These are phyloP conservation scores for Epizoanthus rinbou DNA, from an alignment of 92 coral and sea anemone species.

Conservation along the genomic window DNA sequence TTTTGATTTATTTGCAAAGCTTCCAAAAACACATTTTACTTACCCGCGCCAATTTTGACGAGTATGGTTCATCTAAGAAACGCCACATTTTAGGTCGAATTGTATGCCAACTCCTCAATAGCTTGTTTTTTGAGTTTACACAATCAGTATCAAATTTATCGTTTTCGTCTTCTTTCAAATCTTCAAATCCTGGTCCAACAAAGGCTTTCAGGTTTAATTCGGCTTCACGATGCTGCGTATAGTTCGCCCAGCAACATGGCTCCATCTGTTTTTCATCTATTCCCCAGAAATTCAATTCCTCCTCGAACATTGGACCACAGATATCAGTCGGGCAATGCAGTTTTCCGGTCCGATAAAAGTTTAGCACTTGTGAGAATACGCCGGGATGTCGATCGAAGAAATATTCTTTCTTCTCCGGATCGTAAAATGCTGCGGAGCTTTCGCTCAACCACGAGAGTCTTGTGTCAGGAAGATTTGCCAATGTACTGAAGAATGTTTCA, in stretches of 20 bases:
- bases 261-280: constrained; percentile 94
- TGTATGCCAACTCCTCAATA: constrained; percentile 59
- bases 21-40: constrained; percentile 3
- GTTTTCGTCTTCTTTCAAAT: constrained; percentile 50
- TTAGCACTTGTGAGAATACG: constrained; percentile 80
- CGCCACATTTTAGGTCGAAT: constrained; percentile 81
- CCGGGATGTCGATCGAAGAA: constrained; percentile 90
- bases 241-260: constrained; percentile 91
- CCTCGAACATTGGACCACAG: constrained; percentile 93
- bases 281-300: constrained; percentile 88
- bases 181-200: constrained; percentile 89
- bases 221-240: constrained; percentile 86
- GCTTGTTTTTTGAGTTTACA: constrained; percentile 52
- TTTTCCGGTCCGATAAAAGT: constrained; percentile 87
- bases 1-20: neutral
- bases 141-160: constrained; percentile 47
- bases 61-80: constrained; percentile 80
- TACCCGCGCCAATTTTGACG: constrained; percentile 83
- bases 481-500: constrained; percentile 75
- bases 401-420: constrained; percentile 66
- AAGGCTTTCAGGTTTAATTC: constrained; percentile 86
- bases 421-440: constrained; percentile 54
- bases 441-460: constrained; percentile 85
- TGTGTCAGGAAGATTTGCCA: constrained; percentile 86
- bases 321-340: constrained; percentile 89